Conservation (phyloP, 2,113 vertebrate species). For the Fregetta grallaria region DNA sequence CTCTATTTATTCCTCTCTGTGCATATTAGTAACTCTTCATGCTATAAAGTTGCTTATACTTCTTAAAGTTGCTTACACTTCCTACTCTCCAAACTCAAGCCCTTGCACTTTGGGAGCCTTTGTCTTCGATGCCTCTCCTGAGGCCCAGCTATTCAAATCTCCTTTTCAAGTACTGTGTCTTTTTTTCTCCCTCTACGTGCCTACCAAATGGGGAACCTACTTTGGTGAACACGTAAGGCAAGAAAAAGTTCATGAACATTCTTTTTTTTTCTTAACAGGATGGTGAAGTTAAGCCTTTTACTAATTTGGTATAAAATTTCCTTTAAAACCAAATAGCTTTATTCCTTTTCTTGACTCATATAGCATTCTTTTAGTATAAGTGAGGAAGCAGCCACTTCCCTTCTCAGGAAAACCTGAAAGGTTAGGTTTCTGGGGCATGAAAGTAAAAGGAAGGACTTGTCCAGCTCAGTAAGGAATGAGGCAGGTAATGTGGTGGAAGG, state of each 20-base stretch:
- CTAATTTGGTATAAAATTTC: not conserved
- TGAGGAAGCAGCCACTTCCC: not conserved
- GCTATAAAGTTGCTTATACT: not conserved
- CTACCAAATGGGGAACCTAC: not conserved
- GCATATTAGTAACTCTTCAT: not conserved
- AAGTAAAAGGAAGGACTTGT: not conserved
- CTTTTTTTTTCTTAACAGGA: not conserved
- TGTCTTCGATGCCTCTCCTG: not conserved
- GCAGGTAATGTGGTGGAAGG: not conserved
- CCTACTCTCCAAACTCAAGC: not conserved
- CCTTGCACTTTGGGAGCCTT: not conserved
- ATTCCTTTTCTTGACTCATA: not conserved
- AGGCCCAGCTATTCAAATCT: not conserved
- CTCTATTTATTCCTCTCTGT: not conserved
- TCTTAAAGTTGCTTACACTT: not conserved
- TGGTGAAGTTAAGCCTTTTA: not conserved
- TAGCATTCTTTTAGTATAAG: not conserved
- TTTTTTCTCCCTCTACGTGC: not conserved
- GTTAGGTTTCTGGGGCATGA: not conserved
- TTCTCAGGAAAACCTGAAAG: not conserved
- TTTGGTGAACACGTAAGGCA: not conserved
- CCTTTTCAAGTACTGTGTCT: not conserved
- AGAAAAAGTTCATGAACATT: not conserved
- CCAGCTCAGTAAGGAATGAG: not conserved
- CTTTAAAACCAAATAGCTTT: not conserved